Conservation (phyloP, 2,113 vertebrate species). For the Equus quagga region DNA sequence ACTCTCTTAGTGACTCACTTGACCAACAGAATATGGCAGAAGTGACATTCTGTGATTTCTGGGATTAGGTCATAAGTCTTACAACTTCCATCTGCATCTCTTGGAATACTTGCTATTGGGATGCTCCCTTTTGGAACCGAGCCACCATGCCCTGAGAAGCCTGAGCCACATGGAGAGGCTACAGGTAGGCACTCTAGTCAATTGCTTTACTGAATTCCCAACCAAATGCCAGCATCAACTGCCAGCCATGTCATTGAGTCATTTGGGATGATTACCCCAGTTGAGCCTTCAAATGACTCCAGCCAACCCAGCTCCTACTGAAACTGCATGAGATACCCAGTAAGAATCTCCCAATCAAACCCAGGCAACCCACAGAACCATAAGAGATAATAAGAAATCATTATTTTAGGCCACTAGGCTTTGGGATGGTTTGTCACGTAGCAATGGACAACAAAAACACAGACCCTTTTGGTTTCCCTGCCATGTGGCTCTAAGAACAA, state of each 20-base stretch:
- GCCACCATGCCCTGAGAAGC: background rate
- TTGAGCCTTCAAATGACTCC: background rate
- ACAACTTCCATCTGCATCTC: background rate
- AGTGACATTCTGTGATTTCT: background rate
- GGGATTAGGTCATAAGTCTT: background rate
- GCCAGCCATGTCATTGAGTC: background rate
- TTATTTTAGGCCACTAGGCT: background rate
- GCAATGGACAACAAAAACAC: background rate
- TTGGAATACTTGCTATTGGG: background rate
- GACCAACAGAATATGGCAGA: background rate
- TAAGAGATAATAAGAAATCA: background rate
- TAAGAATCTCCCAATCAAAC: background rate
- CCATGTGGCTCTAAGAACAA: background rate
- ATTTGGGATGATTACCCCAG: background rate
- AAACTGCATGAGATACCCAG: background rate
- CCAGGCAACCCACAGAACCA: background rate
- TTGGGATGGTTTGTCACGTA: background rate
- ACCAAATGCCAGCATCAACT: background rate
- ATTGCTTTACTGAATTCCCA: background rate
- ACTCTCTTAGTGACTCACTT: background rate
- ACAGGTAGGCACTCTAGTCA: background rate
- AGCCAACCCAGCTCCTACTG: background rate
- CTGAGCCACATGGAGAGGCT: background rate
- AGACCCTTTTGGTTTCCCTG: background rate
- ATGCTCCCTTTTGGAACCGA: background rate